A percentile compares a stretch with the other conserved stretches of the same genome.
phyloP scores from a whole-genome alignment of 2,888 invertebrate species.

The Druceiella hillmani region DNA sequence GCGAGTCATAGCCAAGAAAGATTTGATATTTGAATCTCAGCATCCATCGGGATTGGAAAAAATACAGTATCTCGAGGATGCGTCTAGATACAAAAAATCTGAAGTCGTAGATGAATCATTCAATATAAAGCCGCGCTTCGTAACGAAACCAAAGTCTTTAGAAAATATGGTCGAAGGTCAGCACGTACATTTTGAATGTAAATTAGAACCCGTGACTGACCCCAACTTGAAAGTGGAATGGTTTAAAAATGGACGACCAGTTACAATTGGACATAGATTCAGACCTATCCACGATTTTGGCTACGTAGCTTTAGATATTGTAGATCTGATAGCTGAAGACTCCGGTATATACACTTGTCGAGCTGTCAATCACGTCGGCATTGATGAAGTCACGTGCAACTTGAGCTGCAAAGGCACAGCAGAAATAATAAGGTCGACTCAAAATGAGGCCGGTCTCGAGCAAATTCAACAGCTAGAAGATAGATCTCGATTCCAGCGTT shows the following conservation, averaged over 20 bases:
- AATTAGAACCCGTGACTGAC: slow-evolving; percentile 95
- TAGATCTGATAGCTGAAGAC: slow-evolving; percentile 95
- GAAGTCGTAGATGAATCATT: slow-evolving; percentile 79
- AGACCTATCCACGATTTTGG: slow-evolving; percentile 98
- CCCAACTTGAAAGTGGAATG: slow-evolving; percentile 95
- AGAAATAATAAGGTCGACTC: slow-evolving; percentile 78
- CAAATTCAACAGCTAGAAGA: slow-evolving; percentile 90
- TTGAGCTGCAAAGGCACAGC: slow-evolving; percentile 69
- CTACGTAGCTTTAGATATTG: slow-evolving; percentile 94
- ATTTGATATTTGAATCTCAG: slow-evolving; percentile 81
- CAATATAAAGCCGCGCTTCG: slow-evolving; percentile 77
- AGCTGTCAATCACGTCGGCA: slow-evolving; percentile 85
- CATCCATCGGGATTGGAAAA: slow-evolving; percentile 89
- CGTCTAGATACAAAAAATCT: slow-evolving; percentile 76
- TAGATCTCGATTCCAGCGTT: slow-evolving; percentile 68
- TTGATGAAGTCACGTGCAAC: slow-evolving; percentile 76
- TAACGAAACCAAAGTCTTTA: slow-evolving; percentile 82
- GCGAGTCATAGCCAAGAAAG: slow-evolving; percentile 83
- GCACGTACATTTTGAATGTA: slow-evolving; percentile 96
- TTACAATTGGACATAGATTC: slow-evolving; percentile 92
- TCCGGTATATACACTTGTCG: slow-evolving; percentile 90
- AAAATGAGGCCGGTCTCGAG: slow-evolving; percentile 82
- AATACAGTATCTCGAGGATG: slow-evolving; percentile 86
- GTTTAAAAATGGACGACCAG: slow-evolving; percentile 92
- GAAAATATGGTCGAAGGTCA: slow-evolving; percentile 83